phyloP scores from a whole-genome alignment of 2,888 invertebrate genomes.

The Apotomis capreana region DNA sequence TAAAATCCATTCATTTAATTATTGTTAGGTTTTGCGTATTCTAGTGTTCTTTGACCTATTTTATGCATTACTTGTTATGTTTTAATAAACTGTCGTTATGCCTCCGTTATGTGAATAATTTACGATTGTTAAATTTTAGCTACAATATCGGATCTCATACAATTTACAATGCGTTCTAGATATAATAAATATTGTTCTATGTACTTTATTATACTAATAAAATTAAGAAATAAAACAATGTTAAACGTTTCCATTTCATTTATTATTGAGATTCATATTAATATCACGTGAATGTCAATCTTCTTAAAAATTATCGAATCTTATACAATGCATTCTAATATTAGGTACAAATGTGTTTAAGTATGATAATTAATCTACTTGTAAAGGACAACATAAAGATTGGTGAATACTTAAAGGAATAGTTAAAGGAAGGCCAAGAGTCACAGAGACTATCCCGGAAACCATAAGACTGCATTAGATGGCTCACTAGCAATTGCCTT shows the following conservation, averaged over 20 bases:
- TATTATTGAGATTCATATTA: constrained; percentile 21
- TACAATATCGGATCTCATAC: background rate
- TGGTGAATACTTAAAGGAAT: no score
- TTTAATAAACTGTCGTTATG: background rate
- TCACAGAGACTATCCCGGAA: no score
- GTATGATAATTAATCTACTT: no score
- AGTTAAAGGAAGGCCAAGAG: no score
- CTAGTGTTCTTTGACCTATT: no score
- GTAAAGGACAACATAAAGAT: background rate
- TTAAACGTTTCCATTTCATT: background rate
- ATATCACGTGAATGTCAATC: constrained; percentile 10
- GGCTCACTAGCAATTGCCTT: no score
- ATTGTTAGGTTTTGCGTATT: background rate
- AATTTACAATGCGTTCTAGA: background rate
- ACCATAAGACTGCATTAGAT: no score
- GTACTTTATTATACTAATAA: background rate
- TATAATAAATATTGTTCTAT: background rate
- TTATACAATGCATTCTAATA: background rate
- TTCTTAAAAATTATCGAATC: background rate
- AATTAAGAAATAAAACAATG: background rate
- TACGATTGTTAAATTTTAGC: no score
- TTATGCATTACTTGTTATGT: background rate
- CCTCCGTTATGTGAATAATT: no score
- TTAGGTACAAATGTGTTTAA: background rate
- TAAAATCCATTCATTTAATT: background rate